Evolutionary conservation across 2,888 invertebrate species (phyloP), one percentile per base, ranked within the genome.

Genomic region (Orthosia cruda): DNA sequence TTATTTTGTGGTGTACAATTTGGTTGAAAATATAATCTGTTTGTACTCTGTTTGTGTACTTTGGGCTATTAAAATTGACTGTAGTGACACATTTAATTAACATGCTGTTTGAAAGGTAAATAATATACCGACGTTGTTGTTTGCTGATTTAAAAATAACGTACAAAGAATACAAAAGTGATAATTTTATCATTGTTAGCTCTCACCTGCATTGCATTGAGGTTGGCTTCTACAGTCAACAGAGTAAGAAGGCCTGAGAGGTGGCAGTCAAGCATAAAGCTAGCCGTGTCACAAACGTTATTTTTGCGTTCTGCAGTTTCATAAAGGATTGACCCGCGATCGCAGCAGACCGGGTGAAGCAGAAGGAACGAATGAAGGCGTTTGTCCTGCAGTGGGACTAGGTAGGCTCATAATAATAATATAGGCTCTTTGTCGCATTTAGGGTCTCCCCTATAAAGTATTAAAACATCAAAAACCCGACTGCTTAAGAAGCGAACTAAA

Each of bases 1-100:
- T 81, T 54, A 64, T 70, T 74, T 74, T 50, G 5, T 12, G 18
- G 23, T 50, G 40, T 23, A 62, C 20, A 26, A 58, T 65, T 70
- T 73, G 18, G 32, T 70, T 26, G 23, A 45, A 62, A 65, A 73
- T 65, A 58, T 70, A 68, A 47, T 77, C 81, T 81, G 20, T 62
- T 55, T 58, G 45, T 50, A 13, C 49, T 61, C 15, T n/a, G 23
- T 65, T 65, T 70, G 50, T 62, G 45, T 65, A 45, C 50, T 61
- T 58, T 62, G 45, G 32, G 9, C n/a, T 77, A 58, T 67, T 71
- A 32, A 66, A 70, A 70, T 54, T 50, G 13, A 63, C 71, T 63
- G 57, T 49, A 63, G 65, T 70, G 65, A 58, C 64, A 61, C 15
- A 20, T 57, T 69, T 58, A 66, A 58, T 66, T 47, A 58, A 66